Percentiles rank a stretch among this genome's conserved stretches.
phyloP scores from a whole-genome alignment of 1,140 invertebrate species.

The Pachyrhynchus sulphureomaculatus region DNA sequence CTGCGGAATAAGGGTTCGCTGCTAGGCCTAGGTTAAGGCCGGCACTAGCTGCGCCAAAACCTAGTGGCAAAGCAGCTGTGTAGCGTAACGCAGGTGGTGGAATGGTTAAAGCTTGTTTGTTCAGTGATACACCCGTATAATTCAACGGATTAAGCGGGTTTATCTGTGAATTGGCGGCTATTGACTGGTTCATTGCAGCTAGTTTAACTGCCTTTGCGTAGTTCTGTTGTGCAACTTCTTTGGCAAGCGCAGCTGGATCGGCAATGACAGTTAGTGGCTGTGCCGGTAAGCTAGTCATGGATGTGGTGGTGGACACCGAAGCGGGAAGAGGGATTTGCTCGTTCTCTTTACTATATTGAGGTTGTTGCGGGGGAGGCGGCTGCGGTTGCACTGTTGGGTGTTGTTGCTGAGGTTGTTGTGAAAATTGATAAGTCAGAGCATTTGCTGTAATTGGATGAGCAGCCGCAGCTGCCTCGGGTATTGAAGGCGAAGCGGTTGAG shows the following conservation, averaged over 20 bases:
- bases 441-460: constrained; percentile 1
- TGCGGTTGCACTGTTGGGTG: constrained; percentile 38
- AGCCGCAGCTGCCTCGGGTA: constrained; percentile 31
- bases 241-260: constrained; percentile 66
- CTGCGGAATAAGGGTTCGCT: constrained; percentile 42
- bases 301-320: constrained; percentile 24
- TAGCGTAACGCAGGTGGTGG: constrained; percentile 43
- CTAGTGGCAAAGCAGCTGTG: constrained; percentile 34
- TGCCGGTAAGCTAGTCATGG: constrained; percentile 26
- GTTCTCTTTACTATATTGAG: constrained; percentile 27
- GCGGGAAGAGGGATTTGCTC: constrained; percentile 17
- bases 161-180: constrained; percentile 42
- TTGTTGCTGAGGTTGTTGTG: constrained; percentile 12
- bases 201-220: constrained; percentile 69
- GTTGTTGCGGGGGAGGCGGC: constrained; percentile 32
- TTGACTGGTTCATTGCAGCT: constrained; percentile 56
- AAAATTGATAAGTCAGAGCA: constrained; percentile 1
- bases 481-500: constrained; percentile 43
- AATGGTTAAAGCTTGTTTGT: constrained; percentile 58
- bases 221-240: constrained; percentile 76
- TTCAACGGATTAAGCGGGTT: constrained; percentile 63
- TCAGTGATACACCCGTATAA: constrained; percentile 77
- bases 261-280: constrained; percentile 33
- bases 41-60: constrained; percentile 31
- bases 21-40: constrained; percentile 39